These are phyloP conservation scores for Carassius gibelio DNA, from an alignment of 2,113 vertebrate genomes.

Conservation along the genomic window DNA sequence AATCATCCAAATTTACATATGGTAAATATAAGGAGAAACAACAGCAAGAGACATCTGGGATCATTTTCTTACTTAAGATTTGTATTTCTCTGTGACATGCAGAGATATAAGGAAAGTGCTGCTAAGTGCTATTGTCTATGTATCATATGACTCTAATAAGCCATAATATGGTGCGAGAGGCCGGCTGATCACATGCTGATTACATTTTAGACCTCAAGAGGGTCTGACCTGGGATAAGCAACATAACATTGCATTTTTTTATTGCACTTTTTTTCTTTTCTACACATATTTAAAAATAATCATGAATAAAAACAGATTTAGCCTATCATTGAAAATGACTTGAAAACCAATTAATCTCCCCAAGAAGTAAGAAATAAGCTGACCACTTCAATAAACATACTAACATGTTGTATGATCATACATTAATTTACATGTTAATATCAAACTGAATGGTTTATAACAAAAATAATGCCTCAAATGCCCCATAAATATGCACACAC, in stretches of 20 bases:
- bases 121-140: background rate
- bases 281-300: too few relatives aligned
- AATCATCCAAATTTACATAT: background rate
- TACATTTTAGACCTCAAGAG: background rate
- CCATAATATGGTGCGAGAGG: slow-evolving; percentile 57
- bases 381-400: too few relatives aligned
- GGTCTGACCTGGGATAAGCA: background rate
- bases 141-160: slow-evolving; percentile 62
- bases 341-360: background rate
- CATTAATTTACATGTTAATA: background rate
- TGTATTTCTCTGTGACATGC: background rate
- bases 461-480: background rate
- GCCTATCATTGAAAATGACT: background rate
- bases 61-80: background rate
- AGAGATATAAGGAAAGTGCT: slow-evolving; percentile 4
- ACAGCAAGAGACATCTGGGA: background rate
- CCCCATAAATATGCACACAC: background rate
- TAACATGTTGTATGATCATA: background rate
- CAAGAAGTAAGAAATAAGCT: background rate
- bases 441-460: background rate
- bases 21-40: background rate
- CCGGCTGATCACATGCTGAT: slow-evolving; percentile 31
- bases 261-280: too few relatives aligned
- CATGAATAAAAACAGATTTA: background rate
- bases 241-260: background rate